These are phyloP conservation scores for Rhagonycha fulva DNA, from an alignment of 2,888 invertebrate genomes.

Conservation along the genomic window DNA sequence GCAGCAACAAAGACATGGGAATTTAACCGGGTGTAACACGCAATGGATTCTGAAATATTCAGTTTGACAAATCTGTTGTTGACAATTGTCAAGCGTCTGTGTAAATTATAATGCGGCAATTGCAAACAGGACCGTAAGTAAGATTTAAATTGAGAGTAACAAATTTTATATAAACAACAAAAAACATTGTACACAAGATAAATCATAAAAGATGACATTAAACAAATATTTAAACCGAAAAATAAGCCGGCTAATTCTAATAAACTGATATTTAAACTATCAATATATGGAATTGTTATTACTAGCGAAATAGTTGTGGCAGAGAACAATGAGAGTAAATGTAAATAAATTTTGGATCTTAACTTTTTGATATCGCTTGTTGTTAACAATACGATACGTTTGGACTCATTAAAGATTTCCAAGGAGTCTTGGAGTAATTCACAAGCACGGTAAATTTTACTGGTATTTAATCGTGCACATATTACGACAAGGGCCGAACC, in stretches of 20 bases:
- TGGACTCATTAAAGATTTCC: not conserved
- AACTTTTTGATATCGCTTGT: not conserved
- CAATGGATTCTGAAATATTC: too few relatives aligned
- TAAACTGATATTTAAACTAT: not conserved
- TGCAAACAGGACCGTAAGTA: not conserved
- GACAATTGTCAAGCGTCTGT: not conserved
- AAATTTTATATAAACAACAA: not conserved
- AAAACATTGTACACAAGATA: not conserved
- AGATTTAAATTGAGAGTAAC: not conserved
- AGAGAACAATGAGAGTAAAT: not conserved
- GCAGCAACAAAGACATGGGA: too few relatives aligned
- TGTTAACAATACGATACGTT: not conserved
- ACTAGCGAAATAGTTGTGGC: rapidly evolving
- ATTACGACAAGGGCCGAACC: not conserved
- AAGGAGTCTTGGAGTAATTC: not conserved
- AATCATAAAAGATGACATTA: not conserved
- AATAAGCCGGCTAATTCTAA: not conserved
- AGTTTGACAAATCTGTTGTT: too few relatives aligned
- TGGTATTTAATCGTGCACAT: not conserved
- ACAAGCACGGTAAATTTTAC: not conserved
- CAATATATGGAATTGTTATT: not conserved
- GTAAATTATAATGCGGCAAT: not conserved
- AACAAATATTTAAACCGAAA: not conserved
- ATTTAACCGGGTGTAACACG: too few relatives aligned
- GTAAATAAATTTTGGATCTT: not conserved